phyloP scores from a whole-genome alignment of 92 coral and sea anemone species.

The Porites rus region DNA sequence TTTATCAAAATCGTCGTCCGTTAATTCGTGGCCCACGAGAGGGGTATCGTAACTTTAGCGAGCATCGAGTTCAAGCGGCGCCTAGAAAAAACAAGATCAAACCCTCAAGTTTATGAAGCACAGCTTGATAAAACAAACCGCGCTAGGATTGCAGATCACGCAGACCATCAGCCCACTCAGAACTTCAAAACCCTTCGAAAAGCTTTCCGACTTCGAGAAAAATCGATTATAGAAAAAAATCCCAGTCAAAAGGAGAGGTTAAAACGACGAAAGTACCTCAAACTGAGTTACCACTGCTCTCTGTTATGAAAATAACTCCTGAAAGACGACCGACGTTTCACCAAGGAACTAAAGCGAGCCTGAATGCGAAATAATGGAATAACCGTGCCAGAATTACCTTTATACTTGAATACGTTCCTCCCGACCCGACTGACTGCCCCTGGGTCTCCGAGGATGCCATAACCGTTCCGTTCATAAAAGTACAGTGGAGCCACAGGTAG shows the following conservation, averaged over 20 bases:
- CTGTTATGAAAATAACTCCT: constrained; percentile 31
- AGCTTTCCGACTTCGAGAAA: background rate
- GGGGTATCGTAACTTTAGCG: constrained; percentile 46
- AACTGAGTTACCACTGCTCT: constrained; percentile 10
- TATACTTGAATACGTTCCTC: background rate
- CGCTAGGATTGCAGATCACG: background rate
- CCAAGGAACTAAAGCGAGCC: background rate
- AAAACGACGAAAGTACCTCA: background rate
- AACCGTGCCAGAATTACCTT: background rate
- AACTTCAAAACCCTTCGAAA: background rate
- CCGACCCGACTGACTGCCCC: no score
- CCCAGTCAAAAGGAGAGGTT: no score
- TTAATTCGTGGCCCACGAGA: constrained; percentile 4
- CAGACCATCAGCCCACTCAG: background rate
- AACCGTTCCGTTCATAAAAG: no score
- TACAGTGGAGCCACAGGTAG: no score
- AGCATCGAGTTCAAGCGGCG: constrained; percentile 43
- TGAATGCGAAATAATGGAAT: background rate
- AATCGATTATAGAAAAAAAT: background rate
- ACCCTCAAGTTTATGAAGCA: background rate
- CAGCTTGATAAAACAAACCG: background rate
- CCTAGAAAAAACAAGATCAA: constrained; percentile 23
- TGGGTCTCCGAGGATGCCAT: no score
- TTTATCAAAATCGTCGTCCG: constrained; percentile 5
- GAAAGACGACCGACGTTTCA: constrained; percentile 20